phyloP scores from a whole-genome alignment of 2,113 vertebrate species.

The Alouatta palliata region DNA sequence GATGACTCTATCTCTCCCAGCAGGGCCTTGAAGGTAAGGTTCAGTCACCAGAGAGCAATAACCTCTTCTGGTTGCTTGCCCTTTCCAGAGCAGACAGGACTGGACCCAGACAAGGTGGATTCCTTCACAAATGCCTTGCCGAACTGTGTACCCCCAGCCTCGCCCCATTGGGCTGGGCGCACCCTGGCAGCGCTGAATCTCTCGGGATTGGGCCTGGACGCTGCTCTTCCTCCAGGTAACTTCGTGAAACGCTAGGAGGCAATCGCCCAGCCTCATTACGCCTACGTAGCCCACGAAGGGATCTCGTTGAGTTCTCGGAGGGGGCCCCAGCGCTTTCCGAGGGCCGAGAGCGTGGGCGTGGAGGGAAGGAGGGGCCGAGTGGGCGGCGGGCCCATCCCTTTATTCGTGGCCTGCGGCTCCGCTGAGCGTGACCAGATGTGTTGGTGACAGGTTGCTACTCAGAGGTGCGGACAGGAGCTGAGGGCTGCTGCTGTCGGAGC shows the following conservation, averaged over 20 bases:
- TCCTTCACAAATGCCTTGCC: background rate
- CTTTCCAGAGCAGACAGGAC: background rate
- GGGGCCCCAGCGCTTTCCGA: background rate
- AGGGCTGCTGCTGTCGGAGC: background rate
- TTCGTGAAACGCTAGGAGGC: background rate
- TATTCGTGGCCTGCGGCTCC: background rate
- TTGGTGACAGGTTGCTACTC: background rate
- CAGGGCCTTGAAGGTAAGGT: background rate
- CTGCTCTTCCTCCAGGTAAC: background rate
- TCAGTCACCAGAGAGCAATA: background rate
- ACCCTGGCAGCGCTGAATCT: accelerated
- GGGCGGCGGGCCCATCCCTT: background rate
- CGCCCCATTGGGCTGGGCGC: accelerated
- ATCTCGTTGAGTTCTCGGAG: background rate
- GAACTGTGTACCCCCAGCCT: background rate
- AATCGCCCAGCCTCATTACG: background rate
- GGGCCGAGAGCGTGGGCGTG: background rate
- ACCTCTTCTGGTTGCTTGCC: background rate
- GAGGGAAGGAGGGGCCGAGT: background rate
- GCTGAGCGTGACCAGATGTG: background rate
- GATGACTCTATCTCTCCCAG: background rate
- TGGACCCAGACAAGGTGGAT: too few species aligned
- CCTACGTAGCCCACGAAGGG: background rate
- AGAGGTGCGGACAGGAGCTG: background rate
- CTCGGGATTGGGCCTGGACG: background rate